Evolutionary conservation across 2,888 invertebrate genomes (phyloP).

Genomic region (Drosophila peninsularis): DNA sequence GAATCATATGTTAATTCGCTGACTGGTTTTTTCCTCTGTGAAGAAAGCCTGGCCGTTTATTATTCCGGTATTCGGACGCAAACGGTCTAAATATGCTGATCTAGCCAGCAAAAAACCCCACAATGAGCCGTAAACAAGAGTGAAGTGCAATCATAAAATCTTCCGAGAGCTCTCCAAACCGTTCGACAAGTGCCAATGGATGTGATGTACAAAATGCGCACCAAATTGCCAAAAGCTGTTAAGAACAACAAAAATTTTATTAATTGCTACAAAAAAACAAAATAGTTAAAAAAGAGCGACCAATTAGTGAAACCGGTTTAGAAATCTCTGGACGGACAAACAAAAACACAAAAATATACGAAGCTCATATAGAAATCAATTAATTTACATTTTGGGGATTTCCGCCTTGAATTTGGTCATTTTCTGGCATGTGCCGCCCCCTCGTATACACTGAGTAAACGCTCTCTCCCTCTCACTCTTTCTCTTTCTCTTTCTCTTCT

Average conservation of each 20-base stretch:
- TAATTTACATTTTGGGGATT: slow-evolving; percentile 77
- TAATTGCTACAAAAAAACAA: slow-evolving; percentile 29
- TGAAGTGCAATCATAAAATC: slow-evolving; percentile 32
- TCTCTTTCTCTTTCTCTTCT: not conserved
- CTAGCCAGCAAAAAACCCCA: slow-evolving; percentile 14
- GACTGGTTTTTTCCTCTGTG: slow-evolving; percentile 25
- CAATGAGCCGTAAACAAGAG: slow-evolving; percentile 14
- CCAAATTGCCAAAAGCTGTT: slow-evolving; percentile 14
- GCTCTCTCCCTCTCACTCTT: not conserved
- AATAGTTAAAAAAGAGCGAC: slow-evolving; percentile 44
- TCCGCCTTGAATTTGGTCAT: slow-evolving; percentile 48
- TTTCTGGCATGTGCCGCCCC: slow-evolving; percentile 8
- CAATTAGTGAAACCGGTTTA: slow-evolving; percentile 68
- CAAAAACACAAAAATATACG: slow-evolving; percentile 29
- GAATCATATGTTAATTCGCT: slow-evolving; percentile 40
- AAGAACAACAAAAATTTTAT: slow-evolving; percentile 41
- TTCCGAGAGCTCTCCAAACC: slow-evolving; percentile 3
- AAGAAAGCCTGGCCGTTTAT: slow-evolving; percentile 27
- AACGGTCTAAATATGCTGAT: not conserved
- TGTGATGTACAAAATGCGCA: slow-evolving; percentile 46
- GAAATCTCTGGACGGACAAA: slow-evolving; percentile 41
- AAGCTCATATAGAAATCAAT: slow-evolving; percentile 56
- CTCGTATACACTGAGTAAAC: not conserved
- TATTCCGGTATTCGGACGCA: slow-evolving; percentile 5
- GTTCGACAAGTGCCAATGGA: slow-evolving; percentile 5